A percentile compares a stretch with the other conserved stretches of the same genome.
phyloP scores from a whole-genome alignment of 2,113 vertebrate genomes.

The Equus przewalskii region DNA sequence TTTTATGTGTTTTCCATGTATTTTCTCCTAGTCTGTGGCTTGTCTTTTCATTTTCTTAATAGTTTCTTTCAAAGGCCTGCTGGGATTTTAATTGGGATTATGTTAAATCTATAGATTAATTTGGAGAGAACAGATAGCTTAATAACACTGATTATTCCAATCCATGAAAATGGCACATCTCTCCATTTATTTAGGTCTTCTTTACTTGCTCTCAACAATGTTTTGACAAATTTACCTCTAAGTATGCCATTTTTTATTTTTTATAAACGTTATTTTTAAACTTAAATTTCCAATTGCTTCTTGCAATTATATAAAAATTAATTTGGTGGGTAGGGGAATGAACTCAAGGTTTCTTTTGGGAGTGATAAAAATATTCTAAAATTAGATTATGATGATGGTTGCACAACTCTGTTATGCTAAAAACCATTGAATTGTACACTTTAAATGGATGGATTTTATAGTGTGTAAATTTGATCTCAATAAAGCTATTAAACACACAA shows the following conservation, averaged over 20 bases:
- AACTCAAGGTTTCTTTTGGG: not conserved
- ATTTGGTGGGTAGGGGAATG: not conserved
- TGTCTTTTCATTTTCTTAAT: constrained; percentile 44
- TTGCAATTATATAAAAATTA: constrained; percentile 49
- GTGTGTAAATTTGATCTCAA: not conserved
- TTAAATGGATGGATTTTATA: not conserved
- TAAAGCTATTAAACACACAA: not conserved
- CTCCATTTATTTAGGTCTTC: constrained; percentile 30
- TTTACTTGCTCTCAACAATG: constrained; percentile 46
- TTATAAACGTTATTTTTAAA: not conserved
- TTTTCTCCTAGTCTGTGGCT: not conserved
- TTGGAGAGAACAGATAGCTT: not conserved
- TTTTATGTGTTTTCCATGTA: constrained; percentile 11
- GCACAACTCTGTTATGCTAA: not conserved
- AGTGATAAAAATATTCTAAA: constrained; percentile 46
- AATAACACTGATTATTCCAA: constrained; percentile 21
- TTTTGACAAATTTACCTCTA: not conserved
- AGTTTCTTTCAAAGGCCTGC: constrained; percentile 23
- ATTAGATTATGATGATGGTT: constrained; percentile 21
- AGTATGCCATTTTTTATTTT: not conserved
- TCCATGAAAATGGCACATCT: not conserved
- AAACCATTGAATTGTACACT: not conserved
- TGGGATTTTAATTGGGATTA: not conserved
- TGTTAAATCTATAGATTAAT: not conserved
- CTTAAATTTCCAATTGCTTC: not conserved